Conservation (phyloP, 2,113 vertebrate species). For the Thinocorus orbignyianus region DNA sequence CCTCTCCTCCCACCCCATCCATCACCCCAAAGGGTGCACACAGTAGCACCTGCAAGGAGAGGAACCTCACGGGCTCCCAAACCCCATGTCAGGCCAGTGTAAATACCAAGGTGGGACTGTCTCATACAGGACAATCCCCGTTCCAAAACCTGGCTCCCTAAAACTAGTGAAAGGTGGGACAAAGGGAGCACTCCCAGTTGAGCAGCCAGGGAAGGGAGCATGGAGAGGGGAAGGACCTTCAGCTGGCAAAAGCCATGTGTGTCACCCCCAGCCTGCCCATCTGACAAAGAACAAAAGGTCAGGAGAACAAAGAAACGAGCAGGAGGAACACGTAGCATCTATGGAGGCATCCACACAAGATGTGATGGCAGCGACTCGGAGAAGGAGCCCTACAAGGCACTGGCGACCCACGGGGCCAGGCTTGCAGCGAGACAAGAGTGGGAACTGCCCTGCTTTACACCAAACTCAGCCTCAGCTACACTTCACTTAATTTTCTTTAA, state of each 20-base stretch:
- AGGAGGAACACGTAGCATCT: accelerated
- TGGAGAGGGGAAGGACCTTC: not conserved
- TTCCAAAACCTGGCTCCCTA: not conserved
- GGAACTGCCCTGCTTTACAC: not conserved
- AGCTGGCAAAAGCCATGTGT: not conserved
- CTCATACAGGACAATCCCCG: accelerated
- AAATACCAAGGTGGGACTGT: not conserved
- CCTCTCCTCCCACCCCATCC: not conserved
- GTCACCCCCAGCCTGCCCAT: not conserved
- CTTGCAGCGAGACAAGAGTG: accelerated
- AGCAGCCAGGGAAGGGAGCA: not conserved
- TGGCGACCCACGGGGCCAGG: not conserved
- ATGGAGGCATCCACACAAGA: not conserved
- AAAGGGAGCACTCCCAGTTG: not conserved
- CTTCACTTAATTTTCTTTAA: slow-evolving; percentile 18
- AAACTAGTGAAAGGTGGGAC: not conserved
- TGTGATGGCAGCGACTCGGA: accelerated
- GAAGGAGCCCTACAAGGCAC: not conserved
- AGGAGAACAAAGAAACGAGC: not conserved
- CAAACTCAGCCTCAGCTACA: slow-evolving; percentile 14
- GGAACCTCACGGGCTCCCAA: not conserved
- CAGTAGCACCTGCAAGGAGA: not conserved
- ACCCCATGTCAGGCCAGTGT: not conserved
- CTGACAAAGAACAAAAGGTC: not conserved
- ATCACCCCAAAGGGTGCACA: not conserved